Conservation (phyloP, 1,140 invertebrate species). For the Magallana gigas region DNA sequence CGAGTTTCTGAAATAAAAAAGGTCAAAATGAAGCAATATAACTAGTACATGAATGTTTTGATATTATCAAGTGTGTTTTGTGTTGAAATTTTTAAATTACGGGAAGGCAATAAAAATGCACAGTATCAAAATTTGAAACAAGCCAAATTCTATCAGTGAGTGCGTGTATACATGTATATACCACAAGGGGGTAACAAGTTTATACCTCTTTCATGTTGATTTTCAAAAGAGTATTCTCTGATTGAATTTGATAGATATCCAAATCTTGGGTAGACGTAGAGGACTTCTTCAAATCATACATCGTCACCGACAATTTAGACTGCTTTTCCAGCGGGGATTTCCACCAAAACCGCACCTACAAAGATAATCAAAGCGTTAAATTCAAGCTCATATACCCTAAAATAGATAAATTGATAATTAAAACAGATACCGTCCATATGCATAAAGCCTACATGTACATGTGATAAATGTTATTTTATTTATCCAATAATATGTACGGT, state of each 20-base stretch:
- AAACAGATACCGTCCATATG: background rate
- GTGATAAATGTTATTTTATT: background rate
- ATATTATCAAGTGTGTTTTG: no score
- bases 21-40: background rate
- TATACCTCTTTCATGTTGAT: conserved; percentile 64
- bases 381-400: no score
- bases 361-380: background rate
- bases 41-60: no score
- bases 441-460: background rate
- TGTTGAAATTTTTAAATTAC: no score
- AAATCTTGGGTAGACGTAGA: conserved; percentile 56
- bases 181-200: background rate
- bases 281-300: conserved; percentile 35
- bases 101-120: no score
- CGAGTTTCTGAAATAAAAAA: conserved; percentile 63
- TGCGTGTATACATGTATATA: no score
- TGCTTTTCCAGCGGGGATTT: conserved; percentile 59
- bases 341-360: conserved; percentile 64
- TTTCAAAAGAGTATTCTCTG: conserved; percentile 64
- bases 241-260: conserved; percentile 63
- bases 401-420: no score
- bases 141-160: no score
- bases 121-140: no score
- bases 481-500: conserved; percentile 32
- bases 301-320: conserved; percentile 51